These are phyloP conservation scores for Gonatopus flavifemur DNA, from an alignment of 1,140 invertebrate genomes.

Conservation along the genomic window DNA sequence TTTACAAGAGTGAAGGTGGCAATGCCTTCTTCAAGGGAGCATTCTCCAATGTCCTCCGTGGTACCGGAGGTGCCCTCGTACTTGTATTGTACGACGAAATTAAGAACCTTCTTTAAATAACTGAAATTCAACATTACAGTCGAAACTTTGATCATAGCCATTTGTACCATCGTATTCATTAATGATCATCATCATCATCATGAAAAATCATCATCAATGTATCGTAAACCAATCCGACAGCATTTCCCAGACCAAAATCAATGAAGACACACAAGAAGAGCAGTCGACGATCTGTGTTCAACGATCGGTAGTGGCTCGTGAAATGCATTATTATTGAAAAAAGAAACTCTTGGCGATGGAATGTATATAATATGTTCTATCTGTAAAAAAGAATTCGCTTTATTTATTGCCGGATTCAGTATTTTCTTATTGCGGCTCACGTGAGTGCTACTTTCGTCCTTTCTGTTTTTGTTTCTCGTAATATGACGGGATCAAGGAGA, in stretches of 20 bases:
- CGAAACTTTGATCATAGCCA: conserved; percentile 28
- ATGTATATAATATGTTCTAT: conserved; percentile 18
- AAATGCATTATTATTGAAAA: too few relatives aligned
- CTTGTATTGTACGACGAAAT: conserved; percentile 79
- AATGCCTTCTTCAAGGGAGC: conserved; percentile 81
- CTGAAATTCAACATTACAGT: conserved; percentile 39
- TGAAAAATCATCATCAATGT: too few relatives aligned
- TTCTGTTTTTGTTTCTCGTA: conserved; percentile 15
- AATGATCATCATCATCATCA: too few relatives aligned
- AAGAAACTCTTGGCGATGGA: conserved; percentile 38
- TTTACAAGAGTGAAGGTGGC: conserved; percentile 66
- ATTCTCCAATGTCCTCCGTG: conserved; percentile 77
- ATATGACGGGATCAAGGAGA: background rate
- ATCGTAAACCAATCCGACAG: conserved; percentile 28
- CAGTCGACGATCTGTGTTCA: conserved; percentile 40
- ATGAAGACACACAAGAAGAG: conserved; percentile 3
- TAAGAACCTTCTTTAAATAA: conserved; percentile 64
- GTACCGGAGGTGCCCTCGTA: conserved; percentile 78
- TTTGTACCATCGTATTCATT: conserved; percentile 35
- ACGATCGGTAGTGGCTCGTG: conserved; percentile 35
- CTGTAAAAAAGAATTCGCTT: conserved; percentile 41
- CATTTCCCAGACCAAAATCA: conserved; percentile 23
- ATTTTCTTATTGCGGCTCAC: conserved; percentile 45
- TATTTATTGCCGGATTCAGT: conserved; percentile 59
- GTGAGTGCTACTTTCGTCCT: conserved; percentile 29